These are phyloP conservation scores for Acyrthosiphon pisum DNA, from an alignment of 1,140 invertebrate species.

Conservation along the genomic window DNA sequence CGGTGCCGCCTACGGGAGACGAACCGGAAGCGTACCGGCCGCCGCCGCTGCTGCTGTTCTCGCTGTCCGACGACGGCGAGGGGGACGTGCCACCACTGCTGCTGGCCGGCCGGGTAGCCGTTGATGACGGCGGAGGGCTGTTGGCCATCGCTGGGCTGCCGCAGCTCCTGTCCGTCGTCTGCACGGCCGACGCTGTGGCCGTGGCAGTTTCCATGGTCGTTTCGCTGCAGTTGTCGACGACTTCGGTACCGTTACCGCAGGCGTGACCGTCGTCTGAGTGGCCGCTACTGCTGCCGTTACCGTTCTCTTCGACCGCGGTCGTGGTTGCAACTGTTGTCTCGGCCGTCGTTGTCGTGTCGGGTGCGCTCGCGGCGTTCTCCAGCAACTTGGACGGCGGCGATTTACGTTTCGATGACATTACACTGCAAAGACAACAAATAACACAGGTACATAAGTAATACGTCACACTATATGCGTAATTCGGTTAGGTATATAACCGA, in stretches of 20 bases:
- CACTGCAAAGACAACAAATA: slow-evolving; percentile 68
- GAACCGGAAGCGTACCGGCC: slow-evolving; percentile 24
- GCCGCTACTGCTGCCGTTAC: background rate
- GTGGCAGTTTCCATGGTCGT: slow-evolving; percentile 31
- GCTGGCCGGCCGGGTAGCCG: background rate
- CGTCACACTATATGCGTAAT: background rate
- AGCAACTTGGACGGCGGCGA: slow-evolving; percentile 88
- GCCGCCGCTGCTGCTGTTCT: slow-evolving; percentile 32
- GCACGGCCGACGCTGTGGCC: background rate
- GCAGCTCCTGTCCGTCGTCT: slow-evolving; percentile 19
- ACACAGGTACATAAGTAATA: background rate
- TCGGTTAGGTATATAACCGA: too few species aligned
- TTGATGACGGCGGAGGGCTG: slow-evolving; percentile 24
- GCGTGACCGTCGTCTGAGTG: slow-evolving; percentile 7
- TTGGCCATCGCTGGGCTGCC: slow-evolving; percentile 28
- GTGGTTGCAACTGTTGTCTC: background rate
- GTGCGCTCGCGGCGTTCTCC: slow-evolving; percentile 67
- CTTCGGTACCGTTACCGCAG: background rate
- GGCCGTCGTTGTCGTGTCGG: slow-evolving; percentile 11
- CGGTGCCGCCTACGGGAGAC: background rate
- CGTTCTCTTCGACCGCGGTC: background rate
- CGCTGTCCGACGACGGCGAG: slow-evolving; percentile 40
- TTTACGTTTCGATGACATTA: slow-evolving; percentile 91
- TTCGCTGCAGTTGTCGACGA: background rate
- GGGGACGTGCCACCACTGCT: slow-evolving; percentile 24